Percentiles rank a stretch among this genome's conserved stretches.
These are phyloP conservation scores for Drosophila tsacasi DNA, from an alignment of 1,140 invertebrate genomes.

Conservation along the genomic window DNA sequence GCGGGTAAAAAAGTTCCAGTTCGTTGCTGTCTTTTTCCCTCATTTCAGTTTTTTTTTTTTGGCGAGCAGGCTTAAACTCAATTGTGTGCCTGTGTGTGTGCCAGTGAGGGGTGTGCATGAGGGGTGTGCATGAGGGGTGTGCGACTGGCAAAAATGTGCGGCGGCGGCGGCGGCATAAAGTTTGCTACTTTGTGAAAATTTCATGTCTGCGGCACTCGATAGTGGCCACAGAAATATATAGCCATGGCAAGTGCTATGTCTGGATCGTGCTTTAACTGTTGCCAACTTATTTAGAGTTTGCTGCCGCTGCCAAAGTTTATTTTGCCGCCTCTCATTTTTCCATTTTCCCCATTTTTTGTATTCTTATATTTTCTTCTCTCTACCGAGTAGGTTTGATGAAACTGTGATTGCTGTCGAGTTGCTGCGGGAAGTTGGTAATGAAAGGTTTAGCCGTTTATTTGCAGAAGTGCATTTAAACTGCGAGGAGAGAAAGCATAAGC, in stretches of 20 bases:
- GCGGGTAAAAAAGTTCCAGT: conserved; percentile 66
- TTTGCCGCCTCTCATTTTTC: conserved; percentile 7
- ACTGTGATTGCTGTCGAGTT: conserved; percentile 46
- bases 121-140: conserved; percentile 8
- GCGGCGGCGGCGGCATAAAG: conserved; percentile 73
- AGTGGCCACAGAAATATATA: conserved; percentile 77
- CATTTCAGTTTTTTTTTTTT: conserved; percentile 41
- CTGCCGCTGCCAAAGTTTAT: conserved; percentile 39
- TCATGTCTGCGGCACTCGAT: conserved; percentile 79
- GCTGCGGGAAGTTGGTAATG: conserved; percentile 15
- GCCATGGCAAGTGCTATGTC: conserved; percentile 29
- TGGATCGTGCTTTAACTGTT: conserved; percentile 67
- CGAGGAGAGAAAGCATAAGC: neutral
- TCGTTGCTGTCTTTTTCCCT: conserved; percentile 35
- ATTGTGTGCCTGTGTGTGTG: conserved; percentile 42
- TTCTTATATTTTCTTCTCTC: conserved; percentile 13
- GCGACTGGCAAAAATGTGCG: conserved; percentile 52
- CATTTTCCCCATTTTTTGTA: conserved; percentile 16
- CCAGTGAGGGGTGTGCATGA: neutral
- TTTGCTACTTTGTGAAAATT: conserved; percentile 81
- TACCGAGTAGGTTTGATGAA: conserved; percentile 40
- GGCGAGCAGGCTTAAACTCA: conserved; percentile 65
- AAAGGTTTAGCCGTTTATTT: conserved; percentile 17
- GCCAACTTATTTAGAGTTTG: conserved; percentile 68
- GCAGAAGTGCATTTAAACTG: conserved; percentile 8